phyloP scores from a whole-genome alignment of 2,888 invertebrate genomes.

The Odontocolon sp. region DNA sequence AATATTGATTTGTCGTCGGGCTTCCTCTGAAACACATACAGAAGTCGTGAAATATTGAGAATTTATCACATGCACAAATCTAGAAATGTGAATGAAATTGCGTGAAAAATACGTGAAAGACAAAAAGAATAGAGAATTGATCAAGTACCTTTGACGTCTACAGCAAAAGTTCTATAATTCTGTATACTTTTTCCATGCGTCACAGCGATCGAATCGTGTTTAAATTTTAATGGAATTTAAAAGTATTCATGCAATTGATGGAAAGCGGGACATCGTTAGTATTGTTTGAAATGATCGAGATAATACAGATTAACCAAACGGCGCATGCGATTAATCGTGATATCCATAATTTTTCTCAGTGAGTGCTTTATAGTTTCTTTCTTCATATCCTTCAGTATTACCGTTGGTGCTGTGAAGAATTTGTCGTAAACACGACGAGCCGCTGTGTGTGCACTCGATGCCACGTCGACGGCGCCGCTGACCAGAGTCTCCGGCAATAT shows the following conservation, averaged over 20 bases:
- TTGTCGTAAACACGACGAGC: conserved; percentile 80
- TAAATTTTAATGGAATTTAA: too few species aligned
- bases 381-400: conserved; percentile 52
- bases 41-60: neutral
- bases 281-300: conserved; percentile 40
- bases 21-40: conserved; percentile 52
- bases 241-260: too few species aligned
- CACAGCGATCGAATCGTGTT: too few species aligned
- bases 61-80: conserved; percentile 1
- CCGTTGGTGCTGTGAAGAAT: conserved; percentile 71
- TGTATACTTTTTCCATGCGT: too few species aligned
- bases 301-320: conserved; percentile 26
- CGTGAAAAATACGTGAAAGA: neutral
- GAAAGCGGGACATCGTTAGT: neutral
- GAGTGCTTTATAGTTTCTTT: conserved; percentile 31
- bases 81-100: neutral
- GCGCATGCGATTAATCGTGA: conserved; percentile 24
- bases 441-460: conserved; percentile 80
- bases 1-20: conserved; percentile 36
- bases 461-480: conserved; percentile 80
- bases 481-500: conserved; percentile 80
- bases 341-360: conserved; percentile 10
- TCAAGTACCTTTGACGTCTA: too few species aligned
- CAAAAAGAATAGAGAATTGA: neutral
- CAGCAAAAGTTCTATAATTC: too few species aligned